Evolutionary conservation across 2,797 vertebrate genomes (phyloP).

Genomic region (Glossophaga mutica): DNA sequence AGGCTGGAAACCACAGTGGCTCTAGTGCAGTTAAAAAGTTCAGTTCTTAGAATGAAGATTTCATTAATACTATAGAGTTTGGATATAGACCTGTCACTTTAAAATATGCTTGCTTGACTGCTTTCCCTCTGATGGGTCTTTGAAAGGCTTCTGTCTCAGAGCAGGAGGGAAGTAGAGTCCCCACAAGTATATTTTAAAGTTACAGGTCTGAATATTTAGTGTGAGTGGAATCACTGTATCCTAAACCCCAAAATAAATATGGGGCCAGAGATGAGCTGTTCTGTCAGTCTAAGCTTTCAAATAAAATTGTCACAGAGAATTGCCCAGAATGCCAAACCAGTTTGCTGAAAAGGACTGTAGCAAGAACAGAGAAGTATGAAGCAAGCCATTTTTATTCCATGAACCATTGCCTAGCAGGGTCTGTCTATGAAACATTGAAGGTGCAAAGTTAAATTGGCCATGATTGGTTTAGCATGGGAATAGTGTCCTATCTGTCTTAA

Average conservation of each 20-base stretch:
- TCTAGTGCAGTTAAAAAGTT: conserved; percentile 52
- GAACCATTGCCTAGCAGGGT: neutral
- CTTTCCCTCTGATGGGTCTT: conserved; percentile 50
- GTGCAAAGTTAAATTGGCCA: conserved; percentile 5
- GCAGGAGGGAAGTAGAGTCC: conserved; percentile 6
- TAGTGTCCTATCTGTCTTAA: conserved; percentile 25
- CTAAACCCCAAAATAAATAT: conserved; percentile 55
- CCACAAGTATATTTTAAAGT: conserved; percentile 56
- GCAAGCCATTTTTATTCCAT: conserved; percentile 5
- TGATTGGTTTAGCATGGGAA: conserved; percentile 5
- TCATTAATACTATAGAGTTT: conserved; percentile 64
- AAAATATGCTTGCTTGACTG: conserved; percentile 60
- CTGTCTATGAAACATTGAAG: neutral
- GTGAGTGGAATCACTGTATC: conserved; percentile 54
- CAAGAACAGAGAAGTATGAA: neutral
- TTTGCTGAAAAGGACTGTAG: conserved; percentile 10
- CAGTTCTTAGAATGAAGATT: conserved; percentile 64
- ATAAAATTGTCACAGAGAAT: conserved; percentile 55
- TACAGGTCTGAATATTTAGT: conserved; percentile 54
- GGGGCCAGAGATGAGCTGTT: conserved; percentile 30
- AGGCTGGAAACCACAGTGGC: conserved; percentile 12
- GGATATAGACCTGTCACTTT: conserved; percentile 64
- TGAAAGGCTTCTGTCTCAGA: conserved; percentile 56
- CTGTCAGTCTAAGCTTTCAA: conserved; percentile 28
- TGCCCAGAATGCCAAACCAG: conserved; percentile 1